These are phyloP conservation scores for Perccottus glenii DNA, from an alignment of 2,113 vertebrate species.

Conservation along the genomic window DNA sequence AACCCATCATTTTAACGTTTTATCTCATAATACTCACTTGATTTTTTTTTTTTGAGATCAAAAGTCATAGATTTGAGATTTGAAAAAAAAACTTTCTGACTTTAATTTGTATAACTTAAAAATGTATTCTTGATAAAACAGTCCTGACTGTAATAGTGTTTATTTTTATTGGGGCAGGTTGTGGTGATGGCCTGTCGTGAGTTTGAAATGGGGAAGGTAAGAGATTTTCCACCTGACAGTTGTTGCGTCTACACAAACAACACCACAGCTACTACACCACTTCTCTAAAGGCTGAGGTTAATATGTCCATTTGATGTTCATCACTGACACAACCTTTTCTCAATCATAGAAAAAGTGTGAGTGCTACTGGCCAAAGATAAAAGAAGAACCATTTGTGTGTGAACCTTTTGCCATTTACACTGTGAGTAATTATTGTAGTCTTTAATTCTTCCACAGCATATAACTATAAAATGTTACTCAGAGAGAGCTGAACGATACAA, in stretches of 20 bases:
- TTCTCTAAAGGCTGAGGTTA: not conserved
- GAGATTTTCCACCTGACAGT: conserved; percentile 21
- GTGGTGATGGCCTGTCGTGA: conserved; percentile 96
- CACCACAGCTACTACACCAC: not conserved
- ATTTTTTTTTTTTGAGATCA: too few relatives aligned
- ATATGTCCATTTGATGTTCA: not conserved
- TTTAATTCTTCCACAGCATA: not conserved
- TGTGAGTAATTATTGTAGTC: conserved; percentile 81
- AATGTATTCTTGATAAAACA: not conserved
- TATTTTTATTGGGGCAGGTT: conserved; percentile 72
- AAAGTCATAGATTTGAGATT: too few relatives aligned
- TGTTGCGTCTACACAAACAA: not conserved
- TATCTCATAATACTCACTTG: too few relatives aligned
- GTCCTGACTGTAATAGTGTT: not conserved
- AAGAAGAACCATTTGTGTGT: conserved; percentile 68
- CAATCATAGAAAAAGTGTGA: conserved; percentile 93
- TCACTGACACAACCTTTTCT: not conserved
- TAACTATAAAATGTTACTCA: too few relatives aligned
- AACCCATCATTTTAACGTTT: too few relatives aligned
- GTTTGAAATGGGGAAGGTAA: conserved; percentile 97
- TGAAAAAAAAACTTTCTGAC: too few relatives aligned
- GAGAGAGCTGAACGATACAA: not conserved
- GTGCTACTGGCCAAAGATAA: conserved; percentile 87
- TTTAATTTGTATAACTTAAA: not conserved
- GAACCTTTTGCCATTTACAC: conserved; percentile 86